phyloP scores from a whole-genome alignment of 2,888 invertebrate species.

The Drosophila histrio region DNA sequence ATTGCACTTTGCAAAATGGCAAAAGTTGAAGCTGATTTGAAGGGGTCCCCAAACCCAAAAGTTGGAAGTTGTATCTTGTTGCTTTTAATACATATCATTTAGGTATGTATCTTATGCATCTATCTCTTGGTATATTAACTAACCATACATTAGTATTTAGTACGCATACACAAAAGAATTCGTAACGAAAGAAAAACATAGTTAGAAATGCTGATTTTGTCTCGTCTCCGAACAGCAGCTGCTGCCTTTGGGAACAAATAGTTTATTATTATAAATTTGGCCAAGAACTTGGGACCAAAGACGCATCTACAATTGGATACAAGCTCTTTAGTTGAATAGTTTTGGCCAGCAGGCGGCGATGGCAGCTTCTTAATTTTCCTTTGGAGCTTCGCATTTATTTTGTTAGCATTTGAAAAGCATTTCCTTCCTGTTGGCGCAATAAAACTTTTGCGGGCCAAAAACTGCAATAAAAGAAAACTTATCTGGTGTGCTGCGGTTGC shows the following conservation, averaged over 20 bases:
- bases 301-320: constrained; percentile 58
- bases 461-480: constrained; percentile 79
- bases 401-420: constrained; percentile 75
- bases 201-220: constrained; percentile 56
- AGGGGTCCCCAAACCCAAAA: background rate
- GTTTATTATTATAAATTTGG: constrained; percentile 73
- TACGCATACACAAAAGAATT: constrained; percentile 32
- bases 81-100: background rate
- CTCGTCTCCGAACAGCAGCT: constrained; percentile 21
- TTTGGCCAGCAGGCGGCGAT: background rate
- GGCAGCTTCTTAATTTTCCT: constrained; percentile 23
- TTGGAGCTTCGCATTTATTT: constrained; percentile 54
- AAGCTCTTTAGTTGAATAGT: constrained; percentile 55
- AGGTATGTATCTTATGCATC: background rate
- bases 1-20: constrained; percentile 76
- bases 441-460: constrained; percentile 63
- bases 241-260: constrained; percentile 40
- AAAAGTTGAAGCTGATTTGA: constrained; percentile 51
- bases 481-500: constrained; percentile 49
- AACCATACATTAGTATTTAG: constrained; percentile 20
- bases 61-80: no score
- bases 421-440: constrained; percentile 61
- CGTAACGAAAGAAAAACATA: constrained; percentile 27
- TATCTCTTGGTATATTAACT: constrained; percentile 10
- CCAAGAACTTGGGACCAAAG: constrained; percentile 55